Evolutionary conservation across 2,113 vertebrate species (phyloP).

Genomic region (Henicopernis longicauda): DNA sequence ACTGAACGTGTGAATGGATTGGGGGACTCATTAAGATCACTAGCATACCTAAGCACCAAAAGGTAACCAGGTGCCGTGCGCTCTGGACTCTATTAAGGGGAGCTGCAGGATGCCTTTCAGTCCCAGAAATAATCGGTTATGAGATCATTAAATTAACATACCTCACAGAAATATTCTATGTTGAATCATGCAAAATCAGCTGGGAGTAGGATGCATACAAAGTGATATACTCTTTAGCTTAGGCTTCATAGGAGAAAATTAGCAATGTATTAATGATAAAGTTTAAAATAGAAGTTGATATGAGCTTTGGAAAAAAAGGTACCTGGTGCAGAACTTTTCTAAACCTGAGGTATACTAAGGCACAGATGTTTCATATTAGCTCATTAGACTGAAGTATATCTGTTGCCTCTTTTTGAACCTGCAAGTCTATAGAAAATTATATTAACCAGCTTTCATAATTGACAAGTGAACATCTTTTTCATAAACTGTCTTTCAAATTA

Average conservation of each 20-base stretch:
- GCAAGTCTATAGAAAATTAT: not conserved
- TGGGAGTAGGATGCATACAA: not conserved
- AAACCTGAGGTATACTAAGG: not conserved
- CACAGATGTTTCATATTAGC: not conserved
- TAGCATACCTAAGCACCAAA: not conserved
- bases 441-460: not conserved
- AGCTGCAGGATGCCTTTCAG: not conserved
- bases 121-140: not conserved
- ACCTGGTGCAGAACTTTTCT: not conserved
- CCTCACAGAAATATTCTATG: not conserved
- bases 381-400: not conserved
- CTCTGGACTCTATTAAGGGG: not conserved
- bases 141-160: not conserved
- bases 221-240: not conserved
- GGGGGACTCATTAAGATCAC: not conserved
- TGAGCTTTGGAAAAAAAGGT: not conserved
- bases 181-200: not conserved
- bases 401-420: not conserved
- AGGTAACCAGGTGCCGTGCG: not conserved
- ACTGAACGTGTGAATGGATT: not conserved
- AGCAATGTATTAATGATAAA: not conserved
- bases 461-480: not conserved
- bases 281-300: not conserved
- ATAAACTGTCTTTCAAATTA: not conserved
- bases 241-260: not conserved